A percentile compares a stretch with the other conserved stretches of the same genome.
phyloP scores from a whole-genome alignment of 2,113 vertebrate genomes.

The Coryphaenoides rupestris region DNA sequence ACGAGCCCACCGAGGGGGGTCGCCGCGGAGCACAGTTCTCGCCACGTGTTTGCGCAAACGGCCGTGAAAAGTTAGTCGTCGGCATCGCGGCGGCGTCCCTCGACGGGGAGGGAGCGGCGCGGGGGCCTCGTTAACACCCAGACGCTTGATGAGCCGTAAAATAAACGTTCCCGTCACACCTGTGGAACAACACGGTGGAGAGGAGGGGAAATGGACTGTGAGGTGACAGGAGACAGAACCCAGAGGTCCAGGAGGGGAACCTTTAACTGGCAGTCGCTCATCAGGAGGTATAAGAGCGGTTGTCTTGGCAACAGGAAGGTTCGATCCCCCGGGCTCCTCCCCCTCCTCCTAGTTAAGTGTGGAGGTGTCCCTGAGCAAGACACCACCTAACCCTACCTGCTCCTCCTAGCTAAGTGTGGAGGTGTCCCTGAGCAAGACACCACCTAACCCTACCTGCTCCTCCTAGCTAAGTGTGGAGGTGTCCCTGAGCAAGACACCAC shows the following conservation, averaged over 20 bases:
- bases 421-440: no score
- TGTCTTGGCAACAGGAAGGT: no score
- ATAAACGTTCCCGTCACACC: conserved; percentile 37
- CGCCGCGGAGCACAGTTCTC: not conserved
- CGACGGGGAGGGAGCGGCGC: not conserved
- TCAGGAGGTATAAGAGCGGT: no score
- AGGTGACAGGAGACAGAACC: conserved; percentile 12
- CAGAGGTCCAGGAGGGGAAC: conserved; percentile 10
- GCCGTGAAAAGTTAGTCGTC: not conserved
- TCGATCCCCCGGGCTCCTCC: no score
- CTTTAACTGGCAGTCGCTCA: conserved; percentile 40
- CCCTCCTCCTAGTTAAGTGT: no score
- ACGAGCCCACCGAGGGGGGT: no score
- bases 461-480: no score
- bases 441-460: no score
- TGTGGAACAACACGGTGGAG: conserved; percentile 27
- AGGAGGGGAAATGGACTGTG: conserved; percentile 37
- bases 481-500: no score
- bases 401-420: no score
- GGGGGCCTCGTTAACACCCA: conserved; percentile 42
- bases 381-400: no score
- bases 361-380: no score
- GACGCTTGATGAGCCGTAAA: conserved; percentile 30
- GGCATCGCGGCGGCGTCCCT: not conserved
- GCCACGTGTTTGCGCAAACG: not conserved